Evolutionary conservation across 2,888 invertebrate species (phyloP).

Genomic region (Quadroppia sp.): DNA sequence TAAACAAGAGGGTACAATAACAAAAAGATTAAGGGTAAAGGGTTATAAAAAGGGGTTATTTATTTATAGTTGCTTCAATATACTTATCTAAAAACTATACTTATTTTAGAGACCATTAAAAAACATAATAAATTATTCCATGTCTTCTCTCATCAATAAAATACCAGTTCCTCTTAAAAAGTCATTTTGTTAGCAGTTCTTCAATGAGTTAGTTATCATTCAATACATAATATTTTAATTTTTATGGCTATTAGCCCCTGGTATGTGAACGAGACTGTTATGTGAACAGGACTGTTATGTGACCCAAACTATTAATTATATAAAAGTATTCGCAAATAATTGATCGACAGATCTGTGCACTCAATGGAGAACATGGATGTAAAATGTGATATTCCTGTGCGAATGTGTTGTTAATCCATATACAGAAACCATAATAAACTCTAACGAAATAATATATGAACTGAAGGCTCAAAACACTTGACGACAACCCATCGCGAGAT

Average conservation of each 20-base stretch:
- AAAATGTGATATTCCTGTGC: not conserved
- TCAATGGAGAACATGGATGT: not conserved
- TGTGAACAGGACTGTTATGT: not conserved
- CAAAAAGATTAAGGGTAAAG: no score
- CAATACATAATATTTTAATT: not conserved
- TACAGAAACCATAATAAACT: not conserved
- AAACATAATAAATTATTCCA: slow-evolving; percentile 1
- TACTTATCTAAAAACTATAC: not conserved
- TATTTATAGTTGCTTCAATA: no score
- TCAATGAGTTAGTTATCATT: not conserved
- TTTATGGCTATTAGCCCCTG: not conserved
- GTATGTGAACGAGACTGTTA: not conserved
- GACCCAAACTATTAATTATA: slow-evolving; percentile 22
- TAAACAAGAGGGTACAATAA: no score
- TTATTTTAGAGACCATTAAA: not conserved
- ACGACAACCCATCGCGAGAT: slow-evolving; percentile 35
- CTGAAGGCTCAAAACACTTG: not conserved
- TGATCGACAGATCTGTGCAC: not conserved
- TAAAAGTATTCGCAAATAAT: not conserved
- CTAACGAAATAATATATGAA: not conserved
- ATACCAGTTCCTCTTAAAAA: not conserved
- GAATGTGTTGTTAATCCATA: not conserved
- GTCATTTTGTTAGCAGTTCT: not conserved
- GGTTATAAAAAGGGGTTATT: no score
- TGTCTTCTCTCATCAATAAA: not conserved